Percentiles rank a stretch among this genome's conserved stretches.
Conservation (phyloP, 2,113 vertebrate genomes). For the Perccottus glenii region DNA sequence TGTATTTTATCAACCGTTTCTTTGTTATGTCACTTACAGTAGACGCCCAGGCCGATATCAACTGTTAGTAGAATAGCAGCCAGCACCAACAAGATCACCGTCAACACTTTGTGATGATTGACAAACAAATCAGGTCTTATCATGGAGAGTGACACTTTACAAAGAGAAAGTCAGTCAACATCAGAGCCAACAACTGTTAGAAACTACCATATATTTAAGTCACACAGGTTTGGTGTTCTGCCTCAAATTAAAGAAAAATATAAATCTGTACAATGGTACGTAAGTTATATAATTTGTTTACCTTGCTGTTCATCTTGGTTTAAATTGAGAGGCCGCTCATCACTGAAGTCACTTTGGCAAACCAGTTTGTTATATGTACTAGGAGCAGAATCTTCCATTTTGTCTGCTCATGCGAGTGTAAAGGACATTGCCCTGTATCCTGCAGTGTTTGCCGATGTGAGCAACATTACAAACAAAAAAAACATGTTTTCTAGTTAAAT, state of each 20-base stretch:
- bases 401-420: constrained; percentile 20
- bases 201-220: not conserved
- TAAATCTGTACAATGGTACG: too few species aligned
- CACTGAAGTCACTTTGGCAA: constrained; percentile 26
- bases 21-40: constrained; percentile 58
- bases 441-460: constrained; percentile 17
- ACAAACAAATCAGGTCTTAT: constrained; percentile 21
- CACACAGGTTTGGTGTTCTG: not conserved
- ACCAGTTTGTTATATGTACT: constrained; percentile 44
- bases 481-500: constrained; percentile 50
- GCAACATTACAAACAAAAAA: constrained; percentile 54
- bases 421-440: constrained; percentile 60
- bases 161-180: constrained; percentile 19
- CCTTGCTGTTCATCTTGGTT: constrained; percentile 49
- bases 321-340: constrained; percentile 27
- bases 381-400: constrained; percentile 47
- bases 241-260: too few species aligned
- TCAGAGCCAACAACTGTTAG: too few species aligned
- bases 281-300: constrained; percentile 2
- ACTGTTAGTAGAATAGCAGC: constrained; percentile 51
- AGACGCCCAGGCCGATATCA: constrained; percentile 65
- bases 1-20: not conserved
- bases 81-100: constrained; percentile 42
- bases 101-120: constrained; percentile 35
- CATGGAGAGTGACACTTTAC: constrained; percentile 58